Conservation (phyloP, 1,140 invertebrate genomes). For the Caerostris extrusa region DNA sequence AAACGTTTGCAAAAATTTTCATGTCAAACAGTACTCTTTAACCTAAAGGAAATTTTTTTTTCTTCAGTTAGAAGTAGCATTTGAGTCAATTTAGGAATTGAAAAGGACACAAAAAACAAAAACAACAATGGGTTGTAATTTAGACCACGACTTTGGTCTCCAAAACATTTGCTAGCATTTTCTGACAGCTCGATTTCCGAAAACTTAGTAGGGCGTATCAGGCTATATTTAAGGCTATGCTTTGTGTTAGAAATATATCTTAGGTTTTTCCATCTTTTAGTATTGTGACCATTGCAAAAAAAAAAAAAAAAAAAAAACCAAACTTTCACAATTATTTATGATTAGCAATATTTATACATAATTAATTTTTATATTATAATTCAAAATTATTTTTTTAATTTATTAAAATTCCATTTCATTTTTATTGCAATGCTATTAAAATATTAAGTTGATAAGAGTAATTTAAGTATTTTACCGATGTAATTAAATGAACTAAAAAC, state of each 20-base stretch:
- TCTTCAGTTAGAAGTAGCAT: neutral
- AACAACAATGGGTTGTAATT: slow-evolving; percentile 18
- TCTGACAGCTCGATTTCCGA: neutral
- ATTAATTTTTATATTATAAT: too few species aligned
- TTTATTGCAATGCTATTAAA: too few species aligned
- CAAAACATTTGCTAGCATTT: slow-evolving; percentile 17
- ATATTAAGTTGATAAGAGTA: too few species aligned
- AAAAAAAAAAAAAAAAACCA: neutral
- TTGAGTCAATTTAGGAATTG: neutral
- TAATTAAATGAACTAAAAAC: too few species aligned
- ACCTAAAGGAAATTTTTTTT: neutral
- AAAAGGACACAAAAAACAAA: neutral
- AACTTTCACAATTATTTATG: neutral
- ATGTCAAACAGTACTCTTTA: neutral
- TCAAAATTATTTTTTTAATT: too few species aligned
- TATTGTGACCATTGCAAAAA: neutral
- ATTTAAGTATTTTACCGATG: too few species aligned
- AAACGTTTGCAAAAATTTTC: neutral
- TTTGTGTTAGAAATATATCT: neutral
- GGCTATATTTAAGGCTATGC: neutral
- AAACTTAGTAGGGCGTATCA: slow-evolving; percentile 24
- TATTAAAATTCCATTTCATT: too few species aligned
- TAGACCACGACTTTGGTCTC: neutral
- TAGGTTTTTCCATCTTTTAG: neutral
- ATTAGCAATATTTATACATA: too few species aligned